Evolutionary conservation across 2,797 vertebrate genomes (phyloP), one percentile per base, ranked within the genome.

Genomic region (Coendou prehensilis): DNA sequence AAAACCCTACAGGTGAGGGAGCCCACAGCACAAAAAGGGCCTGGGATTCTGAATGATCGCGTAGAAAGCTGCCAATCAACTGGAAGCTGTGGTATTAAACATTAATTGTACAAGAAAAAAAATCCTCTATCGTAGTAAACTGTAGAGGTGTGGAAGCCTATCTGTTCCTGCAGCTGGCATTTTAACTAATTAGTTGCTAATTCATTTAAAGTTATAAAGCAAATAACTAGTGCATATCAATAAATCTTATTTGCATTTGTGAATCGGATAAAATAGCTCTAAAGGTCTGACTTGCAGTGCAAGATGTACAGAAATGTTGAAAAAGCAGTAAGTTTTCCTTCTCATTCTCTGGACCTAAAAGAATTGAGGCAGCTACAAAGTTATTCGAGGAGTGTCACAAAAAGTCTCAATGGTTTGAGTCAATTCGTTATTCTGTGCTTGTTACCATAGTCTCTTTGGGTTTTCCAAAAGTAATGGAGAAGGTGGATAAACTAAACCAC

Each of bases 201-300:
- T 71, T 30, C 54, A 17, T 79, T 56, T 73, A 80, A 84, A 45
- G 41, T 47, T 93, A 85, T 54, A 86, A 93, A 80, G 71, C 50
- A 67, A 92, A 47, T 71, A 59, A 90, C 54, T 59, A 54, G 28
- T 30, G 4, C 54, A 54, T 52, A 63, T 63, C 54, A 80, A 73
- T 54, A 85, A 79, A 89, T 71, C 45, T 28, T 91, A 23, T 69
- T 93, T 93, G 71, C 15, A 91, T 87, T 87, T 37, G 57, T 67
- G 52, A 69, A 22, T 83, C 87, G 33, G 71, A 84, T 78, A 59
- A 7, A 47, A 28, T 56, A 78, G 13, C 33, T 30, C 47, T 9
- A 91, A 33, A 75, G 50, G 59, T 92, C 41, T 84, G 28, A 71
- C 15, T 84, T 92, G 37, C 45, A 78, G 85, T 82, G 54, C 50